Conservation (phyloP, 2,888 invertebrate species). For the Sussaba pulchella region DNA sequence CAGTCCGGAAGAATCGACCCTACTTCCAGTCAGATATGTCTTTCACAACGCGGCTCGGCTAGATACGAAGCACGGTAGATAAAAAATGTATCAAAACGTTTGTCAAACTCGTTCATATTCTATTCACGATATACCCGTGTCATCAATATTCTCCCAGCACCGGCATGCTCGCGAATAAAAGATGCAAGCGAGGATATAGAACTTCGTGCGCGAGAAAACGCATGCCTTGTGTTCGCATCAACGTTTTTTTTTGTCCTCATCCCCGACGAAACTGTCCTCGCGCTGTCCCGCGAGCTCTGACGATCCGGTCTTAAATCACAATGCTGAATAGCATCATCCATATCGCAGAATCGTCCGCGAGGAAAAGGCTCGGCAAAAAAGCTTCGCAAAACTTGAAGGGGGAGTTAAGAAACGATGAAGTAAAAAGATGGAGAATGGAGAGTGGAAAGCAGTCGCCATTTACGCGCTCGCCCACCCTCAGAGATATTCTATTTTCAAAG, state of each 20-base stretch:
- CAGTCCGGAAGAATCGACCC: too few relatives aligned
- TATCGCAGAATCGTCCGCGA: slow-evolving; percentile 46
- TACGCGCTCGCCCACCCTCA: slow-evolving; percentile 48
- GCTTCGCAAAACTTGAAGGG: slow-evolving; percentile 5
- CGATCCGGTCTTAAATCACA: slow-evolving; percentile 28
- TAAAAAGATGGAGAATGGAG: slow-evolving; percentile 44
- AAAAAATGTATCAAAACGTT: slow-evolving; percentile 18
- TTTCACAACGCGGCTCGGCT: too few relatives aligned
- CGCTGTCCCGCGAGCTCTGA: slow-evolving; percentile 5
- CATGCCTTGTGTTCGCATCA: neutral
- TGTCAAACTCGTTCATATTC: slow-evolving; percentile 1
- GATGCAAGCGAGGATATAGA: neutral
- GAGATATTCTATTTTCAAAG: slow-evolving; percentile 71
- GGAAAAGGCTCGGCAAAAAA: slow-evolving; percentile 28
- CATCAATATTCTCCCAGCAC: neutral
- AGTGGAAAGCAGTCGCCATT: slow-evolving; percentile 57
- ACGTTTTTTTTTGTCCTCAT: neutral
- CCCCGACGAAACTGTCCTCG: slow-evolving; percentile 2
- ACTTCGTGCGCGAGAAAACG: neutral
- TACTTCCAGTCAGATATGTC: too few relatives aligned
- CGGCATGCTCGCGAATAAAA: slow-evolving; percentile 13
- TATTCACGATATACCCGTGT: neutral
- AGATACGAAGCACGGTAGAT: too few relatives aligned
- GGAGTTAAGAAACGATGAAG: neutral
- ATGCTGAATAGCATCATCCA: slow-evolving; percentile 38